Base-by-base conservation (phyloP, 2,888 invertebrate species). In the Ecdyonurus torrentis region DNA sequence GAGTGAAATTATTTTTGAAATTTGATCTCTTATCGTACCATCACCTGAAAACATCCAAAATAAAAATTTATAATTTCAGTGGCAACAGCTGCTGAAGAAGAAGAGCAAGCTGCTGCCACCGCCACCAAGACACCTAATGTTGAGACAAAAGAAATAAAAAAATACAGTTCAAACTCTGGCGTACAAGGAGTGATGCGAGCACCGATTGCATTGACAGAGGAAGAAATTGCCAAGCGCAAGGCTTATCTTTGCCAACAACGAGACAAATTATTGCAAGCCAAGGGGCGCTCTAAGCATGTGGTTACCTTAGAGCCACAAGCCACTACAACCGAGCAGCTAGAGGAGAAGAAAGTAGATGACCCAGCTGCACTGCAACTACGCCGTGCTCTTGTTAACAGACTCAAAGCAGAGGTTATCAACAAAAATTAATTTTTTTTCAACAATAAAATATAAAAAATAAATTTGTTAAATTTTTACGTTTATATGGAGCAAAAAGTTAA, bases 201-300 rank as follows among this genome's bases (percentile, higher is more conserved):
- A n/a, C n/a, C n/a, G n/a, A n/a, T n/a, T n/a, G n/a, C n/a, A n/a
- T 22, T 55, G 55, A 55, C 55, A 7, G 55, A 55, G 55, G 55
- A 7, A 7, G 55, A 55, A 20, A 55, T 55, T 55, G 7, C 5
- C 7, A 55, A 55, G 55, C n/a, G 55, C 7, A 55, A 55, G 55
- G 55, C 5, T 22, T 55, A 55, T 22, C 22, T 55, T 5, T 55
- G 55, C 55, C n/a, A 55, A 20, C 55, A 55, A n/a, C 10, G 55
- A 20, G 55, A 55, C 55, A 7, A 20, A 22, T n/a, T 55, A 20
- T 20, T 55, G 55, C 55, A 20, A 22, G 55, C 55, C 55, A 55
- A 55, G n/a, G 55, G 55, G 3, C n/a, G 22, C 19, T 18, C 15
- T n/a, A 55, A 55, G 55, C n/a, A n/a, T 5, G 55, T 20, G 5